Percentiles rank a stretch among this genome's conserved stretches.
Evolutionary conservation across 2,888 invertebrate genomes (phyloP).

Genomic region (Lutraria lutraria): DNA sequence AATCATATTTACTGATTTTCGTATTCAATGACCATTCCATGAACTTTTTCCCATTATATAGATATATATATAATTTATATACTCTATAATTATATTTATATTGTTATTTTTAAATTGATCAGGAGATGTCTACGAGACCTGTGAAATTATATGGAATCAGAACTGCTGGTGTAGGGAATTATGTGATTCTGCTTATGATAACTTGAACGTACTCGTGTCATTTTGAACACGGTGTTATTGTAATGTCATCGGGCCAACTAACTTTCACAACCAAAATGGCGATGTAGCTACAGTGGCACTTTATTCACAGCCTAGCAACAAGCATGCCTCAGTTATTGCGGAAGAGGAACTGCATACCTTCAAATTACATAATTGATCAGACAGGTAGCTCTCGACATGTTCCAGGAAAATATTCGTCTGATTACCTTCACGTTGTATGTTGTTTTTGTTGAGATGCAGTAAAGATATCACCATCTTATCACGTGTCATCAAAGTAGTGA

Average conservation of each 20-base stretch:
- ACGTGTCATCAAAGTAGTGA: not conserved
- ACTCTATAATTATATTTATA: too few relatives aligned
- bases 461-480: not conserved
- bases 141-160: too few relatives aligned
- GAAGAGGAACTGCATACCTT: not conserved
- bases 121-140: too few relatives aligned
- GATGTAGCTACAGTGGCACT: not conserved
- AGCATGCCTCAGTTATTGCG: not conserved
- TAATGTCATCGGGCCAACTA: not conserved
- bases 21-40: too few relatives aligned
- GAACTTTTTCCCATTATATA: too few relatives aligned
- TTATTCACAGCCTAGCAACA: not conserved
- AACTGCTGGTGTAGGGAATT: too few relatives aligned
- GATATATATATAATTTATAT: too few relatives aligned
- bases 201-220: too few relatives aligned
- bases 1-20: too few relatives aligned
- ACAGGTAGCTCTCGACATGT: not conserved
- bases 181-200: too few relatives aligned
- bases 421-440: not conserved
- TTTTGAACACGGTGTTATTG: too few relatives aligned
- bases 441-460: not conserved
- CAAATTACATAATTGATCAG: conserved; percentile 3
- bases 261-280: not conserved
- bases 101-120: too few relatives aligned
- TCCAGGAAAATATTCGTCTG: not conserved